phyloP scores from a whole-genome alignment of 2,888 invertebrate genomes.

The Tolmerus cingulatus region DNA sequence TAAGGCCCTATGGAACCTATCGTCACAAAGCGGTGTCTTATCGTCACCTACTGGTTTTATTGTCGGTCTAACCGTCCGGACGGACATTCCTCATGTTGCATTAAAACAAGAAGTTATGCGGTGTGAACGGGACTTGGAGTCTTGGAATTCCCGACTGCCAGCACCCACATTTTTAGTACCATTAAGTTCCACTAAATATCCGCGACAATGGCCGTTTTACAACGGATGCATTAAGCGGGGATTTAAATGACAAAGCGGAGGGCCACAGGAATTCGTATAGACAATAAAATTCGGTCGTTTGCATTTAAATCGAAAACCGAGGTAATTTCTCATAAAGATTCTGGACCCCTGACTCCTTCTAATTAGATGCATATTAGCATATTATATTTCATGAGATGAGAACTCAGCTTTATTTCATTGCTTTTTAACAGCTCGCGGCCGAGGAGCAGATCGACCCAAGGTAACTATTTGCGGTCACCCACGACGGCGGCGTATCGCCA shows the following conservation, averaged over 20 bases:
- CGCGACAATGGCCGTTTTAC: constrained; percentile 14
- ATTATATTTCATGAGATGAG: constrained; percentile 22
- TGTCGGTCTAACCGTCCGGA: background rate
- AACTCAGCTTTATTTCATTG: constrained; percentile 23
- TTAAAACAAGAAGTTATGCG: background rate
- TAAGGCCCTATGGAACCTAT: background rate
- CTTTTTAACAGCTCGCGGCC: constrained; percentile 4
- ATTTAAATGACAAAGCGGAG: constrained; percentile 21
- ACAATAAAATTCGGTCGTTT: constrained; percentile 27
- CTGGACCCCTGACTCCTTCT: background rate
- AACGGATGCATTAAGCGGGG: constrained; percentile 5
- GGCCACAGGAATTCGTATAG: constrained; percentile 10
- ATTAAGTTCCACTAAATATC: constrained; percentile 15
- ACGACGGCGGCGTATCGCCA: constrained; percentile 20
- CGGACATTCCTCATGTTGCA: background rate
- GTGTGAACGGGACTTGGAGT: background rate
- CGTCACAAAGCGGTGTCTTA: background rate
- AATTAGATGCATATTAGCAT: constrained; percentile 40
- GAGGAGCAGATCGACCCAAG: background rate
- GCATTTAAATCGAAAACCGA: constrained; percentile 34
- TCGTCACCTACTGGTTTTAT: constrained; percentile 9
- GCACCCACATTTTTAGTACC: constrained; percentile 34
- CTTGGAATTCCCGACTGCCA: background rate
- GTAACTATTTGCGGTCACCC: constrained; percentile 26
- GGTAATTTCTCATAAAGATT: constrained; percentile 22